Conservation (phyloP, 2,797 vertebrate species). For the Varecia variegata region DNA sequence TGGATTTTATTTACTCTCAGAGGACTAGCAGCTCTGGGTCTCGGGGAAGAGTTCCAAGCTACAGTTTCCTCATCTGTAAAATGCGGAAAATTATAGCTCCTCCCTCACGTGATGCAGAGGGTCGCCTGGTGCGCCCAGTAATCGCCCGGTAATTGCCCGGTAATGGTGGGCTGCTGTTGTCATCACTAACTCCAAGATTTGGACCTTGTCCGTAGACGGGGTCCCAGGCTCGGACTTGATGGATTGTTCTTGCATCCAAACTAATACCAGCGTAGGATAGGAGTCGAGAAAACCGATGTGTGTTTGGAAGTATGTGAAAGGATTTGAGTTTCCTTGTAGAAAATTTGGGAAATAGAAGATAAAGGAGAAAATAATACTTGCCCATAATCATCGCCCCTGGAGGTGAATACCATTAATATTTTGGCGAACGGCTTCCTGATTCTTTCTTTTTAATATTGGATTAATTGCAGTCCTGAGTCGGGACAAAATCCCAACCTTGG, state of each 20-base stretch:
- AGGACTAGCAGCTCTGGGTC: neutral
- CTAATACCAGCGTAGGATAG: neutral
- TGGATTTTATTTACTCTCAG: neutral
- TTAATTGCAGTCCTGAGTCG: neutral
- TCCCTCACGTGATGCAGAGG: neutral
- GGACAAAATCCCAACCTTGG: neutral
- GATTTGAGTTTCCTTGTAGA: neutral
- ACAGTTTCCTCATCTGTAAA: neutral
- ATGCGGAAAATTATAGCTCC: neutral
- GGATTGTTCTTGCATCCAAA: neutral
- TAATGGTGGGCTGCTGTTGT: neutral
- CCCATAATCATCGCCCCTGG: neutral
- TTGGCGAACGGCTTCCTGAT: neutral
- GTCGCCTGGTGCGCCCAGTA: accelerated
- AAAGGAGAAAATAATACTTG: neutral
- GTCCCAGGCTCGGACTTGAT: neutral
- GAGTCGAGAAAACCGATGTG: neutral
- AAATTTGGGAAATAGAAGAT: neutral
- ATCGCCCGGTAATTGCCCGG: too few species aligned
- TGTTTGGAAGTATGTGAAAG: neutral
- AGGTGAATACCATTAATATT: neutral
- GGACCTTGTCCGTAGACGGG: neutral
- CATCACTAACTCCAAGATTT: neutral
- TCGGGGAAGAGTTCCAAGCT: neutral
- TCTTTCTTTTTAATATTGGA: neutral